Base-by-base conservation (phyloP, 2,113 vertebrate genomes). In the Crotalus helleri region DNA sequence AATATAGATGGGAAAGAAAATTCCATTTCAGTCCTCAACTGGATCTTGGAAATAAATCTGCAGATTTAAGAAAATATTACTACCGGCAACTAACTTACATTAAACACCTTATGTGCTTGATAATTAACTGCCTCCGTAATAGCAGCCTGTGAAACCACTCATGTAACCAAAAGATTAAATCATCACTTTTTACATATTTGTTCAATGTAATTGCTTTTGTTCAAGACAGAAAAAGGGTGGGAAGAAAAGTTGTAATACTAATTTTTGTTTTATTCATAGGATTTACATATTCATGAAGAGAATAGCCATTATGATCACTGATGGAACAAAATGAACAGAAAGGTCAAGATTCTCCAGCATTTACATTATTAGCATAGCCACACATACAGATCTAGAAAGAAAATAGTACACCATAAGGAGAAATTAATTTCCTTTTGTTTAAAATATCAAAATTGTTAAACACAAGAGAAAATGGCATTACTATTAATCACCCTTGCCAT, bases 221-320 rank as follows among this genome's bases (percentile, higher is more conserved):
- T 95, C 92, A 89, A 49, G 49, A 13, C 6, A 23, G 93, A 92
- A 61, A 15, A 17, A 92, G 93, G 93, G 81, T 46, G 92, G 95
- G 94, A 23, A 64, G 85, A 61, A 93, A 49, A 96, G 96, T 93
- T 93, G 90, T 95, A 95, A 97, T 96, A 95, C 95, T 96, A 97
- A 97, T 98, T 97, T 97, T 94, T 96, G 94, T 95, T 97, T 97
- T 97, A 97, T 97, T 95, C 97, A 97, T 92, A 86, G 39, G 26
- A 97, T 98, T 97, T 98, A 97, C 97, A 98, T 98, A 98, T 97
- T 98, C 97, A 98, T 98, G 97, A 98, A 97, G 93, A 96, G 94
- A 97, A 97, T 96, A 95, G 96, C 96, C 97, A 97, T 96, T 97
- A 96, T 96, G 97, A 97, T 95, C 94, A 69, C 96, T 93, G 96